A percentile compares a stretch with the other conserved stretches of the same genome.
phyloP scores from a whole-genome alignment of 2,888 invertebrate species.

The Platycheirus albimanus region DNA sequence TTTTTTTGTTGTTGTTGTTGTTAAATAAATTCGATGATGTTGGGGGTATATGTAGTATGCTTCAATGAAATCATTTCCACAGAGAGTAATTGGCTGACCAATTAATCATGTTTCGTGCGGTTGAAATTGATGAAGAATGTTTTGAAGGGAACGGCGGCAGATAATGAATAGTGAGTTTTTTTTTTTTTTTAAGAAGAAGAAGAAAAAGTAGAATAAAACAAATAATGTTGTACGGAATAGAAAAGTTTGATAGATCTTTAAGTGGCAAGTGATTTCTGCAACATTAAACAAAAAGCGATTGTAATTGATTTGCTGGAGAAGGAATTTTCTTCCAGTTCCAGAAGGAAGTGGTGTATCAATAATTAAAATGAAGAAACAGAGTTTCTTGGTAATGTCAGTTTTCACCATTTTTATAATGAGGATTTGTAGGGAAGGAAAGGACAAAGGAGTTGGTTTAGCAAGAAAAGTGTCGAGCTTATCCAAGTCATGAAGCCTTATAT shows the following conservation, averaged over 20 bases:
- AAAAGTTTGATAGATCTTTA: conserved; percentile 22
- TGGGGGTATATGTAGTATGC: conserved; percentile 43
- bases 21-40: conserved; percentile 49
- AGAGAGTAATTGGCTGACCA: conserved; percentile 68
- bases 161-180: too few relatives aligned
- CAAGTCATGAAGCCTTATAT: too few relatives aligned
- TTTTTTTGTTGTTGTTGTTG: conserved; percentile 17
- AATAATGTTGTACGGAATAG: conserved; percentile 2
- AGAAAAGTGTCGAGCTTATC: too few relatives aligned
- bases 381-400: too few relatives aligned
- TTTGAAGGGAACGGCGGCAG: not conserved
- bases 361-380: too few relatives aligned
- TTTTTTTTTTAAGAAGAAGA: not conserved
- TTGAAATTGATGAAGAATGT: conserved; percentile 32
- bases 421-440: too few relatives aligned
- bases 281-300: conserved; percentile 15
- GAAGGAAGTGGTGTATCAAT: too few relatives aligned
- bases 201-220: not conserved
- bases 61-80: conserved; percentile 65
- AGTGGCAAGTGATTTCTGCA: conserved; percentile 28
- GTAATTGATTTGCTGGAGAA: not conserved
- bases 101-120: conserved; percentile 70
- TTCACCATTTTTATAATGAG: too few relatives aligned
- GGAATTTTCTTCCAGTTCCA: too few relatives aligned
- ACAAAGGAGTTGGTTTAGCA: too few relatives aligned